phyloP scores from a whole-genome alignment of 2,113 vertebrate species.

The Emydura subglobosa region DNA sequence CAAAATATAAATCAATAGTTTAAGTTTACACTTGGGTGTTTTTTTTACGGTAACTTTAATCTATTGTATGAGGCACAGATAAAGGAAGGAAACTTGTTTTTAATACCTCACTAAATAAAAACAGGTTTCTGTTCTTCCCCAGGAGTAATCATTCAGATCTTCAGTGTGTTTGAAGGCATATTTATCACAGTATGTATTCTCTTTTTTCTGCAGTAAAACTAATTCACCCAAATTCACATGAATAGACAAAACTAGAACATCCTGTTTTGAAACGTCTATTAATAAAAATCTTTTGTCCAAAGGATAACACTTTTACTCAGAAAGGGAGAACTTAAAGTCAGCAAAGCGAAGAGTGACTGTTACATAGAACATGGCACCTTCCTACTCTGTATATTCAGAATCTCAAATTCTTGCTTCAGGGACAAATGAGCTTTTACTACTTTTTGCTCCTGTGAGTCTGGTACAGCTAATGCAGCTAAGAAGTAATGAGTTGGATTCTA shows the following conservation, averaged over 20 bases:
- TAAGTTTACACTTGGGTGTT: not conserved
- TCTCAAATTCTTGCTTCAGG: not conserved
- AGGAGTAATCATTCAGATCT: not conserved
- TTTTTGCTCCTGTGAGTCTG: not conserved
- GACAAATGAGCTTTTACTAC: not conserved
- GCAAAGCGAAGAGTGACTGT: not conserved
- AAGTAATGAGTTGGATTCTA: not conserved
- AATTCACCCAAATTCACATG: not conserved
- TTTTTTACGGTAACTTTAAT: not conserved
- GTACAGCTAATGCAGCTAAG: not conserved
- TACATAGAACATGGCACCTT: not conserved
- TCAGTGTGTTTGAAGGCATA: not conserved
- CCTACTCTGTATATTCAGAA: not conserved
- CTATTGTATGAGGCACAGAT: not conserved
- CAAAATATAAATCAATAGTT: not conserved
- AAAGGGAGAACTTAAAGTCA: not conserved
- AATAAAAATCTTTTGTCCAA: rapidly evolving
- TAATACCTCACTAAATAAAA: not conserved
- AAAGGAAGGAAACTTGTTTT: not conserved
- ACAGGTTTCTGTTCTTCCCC: not conserved
- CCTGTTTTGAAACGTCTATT: not conserved
- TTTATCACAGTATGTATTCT: not conserved
- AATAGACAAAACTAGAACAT: not conserved
- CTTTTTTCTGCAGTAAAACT: not conserved
- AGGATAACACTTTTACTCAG: not conserved